Evolutionary conservation across 2,113 vertebrate species (phyloP).

Genomic region (Apaloderma vittatum): DNA sequence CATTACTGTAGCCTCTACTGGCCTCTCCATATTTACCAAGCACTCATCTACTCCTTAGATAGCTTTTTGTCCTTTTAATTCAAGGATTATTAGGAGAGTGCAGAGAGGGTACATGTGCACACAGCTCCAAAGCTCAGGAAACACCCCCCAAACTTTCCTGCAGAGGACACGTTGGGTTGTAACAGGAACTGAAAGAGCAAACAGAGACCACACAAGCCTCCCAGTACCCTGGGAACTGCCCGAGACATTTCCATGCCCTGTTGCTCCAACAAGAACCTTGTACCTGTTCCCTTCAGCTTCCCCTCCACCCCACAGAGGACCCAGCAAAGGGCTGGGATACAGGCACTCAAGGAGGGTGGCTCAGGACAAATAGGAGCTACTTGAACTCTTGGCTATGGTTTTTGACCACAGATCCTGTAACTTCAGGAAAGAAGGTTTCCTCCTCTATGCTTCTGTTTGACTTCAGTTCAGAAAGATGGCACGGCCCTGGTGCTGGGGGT

Average conservation of each 20-base stretch:
- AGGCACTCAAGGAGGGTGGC: neutral
- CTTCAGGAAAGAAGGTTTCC: neutral
- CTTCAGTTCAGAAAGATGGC: neutral
- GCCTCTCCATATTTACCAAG: neutral
- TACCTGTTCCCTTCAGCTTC: neutral
- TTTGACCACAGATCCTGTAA: neutral
- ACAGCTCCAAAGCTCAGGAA: neutral
- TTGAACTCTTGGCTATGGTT: neutral
- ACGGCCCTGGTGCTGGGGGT: neutral
- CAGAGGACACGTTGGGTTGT: neutral
- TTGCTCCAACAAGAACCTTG: neutral
- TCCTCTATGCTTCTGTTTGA: neutral
- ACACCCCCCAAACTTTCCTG: neutral
- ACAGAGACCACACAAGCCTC: neutral
- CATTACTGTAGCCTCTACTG: neutral
- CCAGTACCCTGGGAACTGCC: neutral
- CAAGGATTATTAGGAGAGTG: neutral
- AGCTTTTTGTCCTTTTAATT: neutral
- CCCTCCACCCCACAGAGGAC: neutral
- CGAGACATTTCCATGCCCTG: neutral
- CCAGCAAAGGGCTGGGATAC: neutral
- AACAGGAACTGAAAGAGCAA: neutral
- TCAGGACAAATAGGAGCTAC: neutral
- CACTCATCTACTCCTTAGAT: neutral
- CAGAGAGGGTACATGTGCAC: neutral